Evolutionary conservation across 2,888 invertebrate species (phyloP).

Genomic region (Rhagium mordax): DNA sequence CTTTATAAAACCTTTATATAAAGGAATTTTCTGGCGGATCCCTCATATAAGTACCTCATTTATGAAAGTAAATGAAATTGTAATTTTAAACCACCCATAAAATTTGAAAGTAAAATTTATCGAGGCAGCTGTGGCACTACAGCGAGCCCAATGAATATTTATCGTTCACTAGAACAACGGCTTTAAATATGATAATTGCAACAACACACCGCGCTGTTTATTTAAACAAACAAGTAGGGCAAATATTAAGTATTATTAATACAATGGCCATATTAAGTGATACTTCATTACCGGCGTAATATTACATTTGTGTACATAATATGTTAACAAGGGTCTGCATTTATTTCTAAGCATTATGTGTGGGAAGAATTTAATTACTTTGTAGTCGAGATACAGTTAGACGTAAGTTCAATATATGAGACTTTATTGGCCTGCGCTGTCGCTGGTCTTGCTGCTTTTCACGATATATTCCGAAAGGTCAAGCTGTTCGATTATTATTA

Average conservation of each 20-base stretch:
- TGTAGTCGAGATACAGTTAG: slow-evolving; percentile 24
- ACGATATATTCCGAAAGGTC: neutral
- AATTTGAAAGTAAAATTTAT: slow-evolving; percentile 22
- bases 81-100: slow-evolving; percentile 4
- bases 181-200: slow-evolving; percentile 8
- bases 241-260: slow-evolving; percentile 22
- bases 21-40: too few relatives aligned
- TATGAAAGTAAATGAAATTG: neutral
- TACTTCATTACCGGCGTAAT: slow-evolving; percentile 20
- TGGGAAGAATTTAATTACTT: slow-evolving; percentile 29
- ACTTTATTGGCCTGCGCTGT: neutral
- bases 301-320: neutral
- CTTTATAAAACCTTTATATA: too few relatives aligned
- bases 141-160: neutral
- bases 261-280: slow-evolving; percentile 18
- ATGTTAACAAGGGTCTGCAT: slow-evolving; percentile 23
- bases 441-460: neutral
- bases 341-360: slow-evolving; percentile 5
- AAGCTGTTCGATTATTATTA: neutral
- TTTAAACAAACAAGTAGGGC: slow-evolving; percentile 19
- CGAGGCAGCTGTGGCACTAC: neutral
- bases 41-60: neutral
- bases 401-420: slow-evolving; percentile 14
- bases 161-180: neutral
- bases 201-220: neutral